phyloP scores from a whole-genome alignment of 2,888 invertebrate species.

The Acanthococcus lagerstroemiae region DNA sequence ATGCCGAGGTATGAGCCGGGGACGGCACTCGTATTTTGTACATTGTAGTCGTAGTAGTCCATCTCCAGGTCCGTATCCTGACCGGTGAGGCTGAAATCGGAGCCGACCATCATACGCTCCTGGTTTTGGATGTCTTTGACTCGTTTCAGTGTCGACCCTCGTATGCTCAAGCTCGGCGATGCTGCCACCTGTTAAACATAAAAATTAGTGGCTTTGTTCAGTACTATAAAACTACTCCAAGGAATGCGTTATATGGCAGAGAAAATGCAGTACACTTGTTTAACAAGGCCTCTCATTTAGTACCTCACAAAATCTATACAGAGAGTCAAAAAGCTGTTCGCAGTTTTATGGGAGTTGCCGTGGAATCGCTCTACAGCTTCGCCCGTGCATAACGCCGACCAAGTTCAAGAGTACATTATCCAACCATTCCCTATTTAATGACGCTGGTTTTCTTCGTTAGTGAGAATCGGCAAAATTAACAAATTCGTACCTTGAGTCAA shows the following conservation, averaged over 20 bases:
- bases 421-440: too few species aligned
- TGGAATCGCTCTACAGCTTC: too few species aligned
- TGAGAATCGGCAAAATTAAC: too few species aligned
- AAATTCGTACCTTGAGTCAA: too few species aligned
- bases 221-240: neutral
- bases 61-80: constrained; percentile 69
- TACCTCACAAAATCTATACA: too few species aligned
- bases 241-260: neutral
- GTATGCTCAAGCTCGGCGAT: constrained; percentile 56
- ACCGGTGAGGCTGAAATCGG: constrained; percentile 65
- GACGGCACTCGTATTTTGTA: constrained; percentile 54
- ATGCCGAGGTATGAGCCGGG: constrained; percentile 79
- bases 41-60: constrained; percentile 83
- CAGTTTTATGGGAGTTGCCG: too few species aligned
- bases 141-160: constrained; percentile 58
- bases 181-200: constrained; percentile 30
- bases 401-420: too few species aligned
- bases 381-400: too few species aligned
- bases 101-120: constrained; percentile 54
- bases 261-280: neutral
- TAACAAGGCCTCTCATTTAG: too few species aligned
- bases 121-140: constrained; percentile 69
- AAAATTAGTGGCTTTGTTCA: too few species aligned
- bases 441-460: too few species aligned
- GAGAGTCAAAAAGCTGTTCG: too few species aligned